phyloP scores from a whole-genome alignment of 2,888 invertebrate species.

The Palloptera scutellata region DNA sequence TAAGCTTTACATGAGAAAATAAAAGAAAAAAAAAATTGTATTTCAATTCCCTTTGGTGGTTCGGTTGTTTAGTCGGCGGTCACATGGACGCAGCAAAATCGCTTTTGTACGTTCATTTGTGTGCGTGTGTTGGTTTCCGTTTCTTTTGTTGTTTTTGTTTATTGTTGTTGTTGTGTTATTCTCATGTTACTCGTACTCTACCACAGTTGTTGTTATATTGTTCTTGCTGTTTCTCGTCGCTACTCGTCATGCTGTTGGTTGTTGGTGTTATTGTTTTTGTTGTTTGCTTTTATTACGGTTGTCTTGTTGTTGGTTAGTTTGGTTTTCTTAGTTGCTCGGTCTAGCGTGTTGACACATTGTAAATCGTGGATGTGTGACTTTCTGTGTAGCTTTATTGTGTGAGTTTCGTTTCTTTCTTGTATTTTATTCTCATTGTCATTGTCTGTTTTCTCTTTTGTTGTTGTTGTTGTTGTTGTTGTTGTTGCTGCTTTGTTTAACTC shows the following conservation, averaged over 20 bases:
- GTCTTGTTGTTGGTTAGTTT: not conserved
- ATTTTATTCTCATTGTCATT: not conserved
- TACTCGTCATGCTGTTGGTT: not conserved
- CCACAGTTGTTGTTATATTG: not conserved
- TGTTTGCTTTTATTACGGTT: not conserved
- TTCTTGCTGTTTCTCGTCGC: not conserved
- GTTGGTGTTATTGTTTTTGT: not conserved
- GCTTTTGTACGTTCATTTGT: not conserved
- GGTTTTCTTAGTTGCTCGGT: too few relatives aligned
- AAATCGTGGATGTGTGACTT: too few relatives aligned
- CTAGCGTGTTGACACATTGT: too few relatives aligned
- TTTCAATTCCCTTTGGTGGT: not conserved
- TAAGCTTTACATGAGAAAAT: not conserved
- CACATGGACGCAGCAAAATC: not conserved
- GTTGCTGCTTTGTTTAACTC: not conserved
- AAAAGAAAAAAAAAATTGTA: not conserved
- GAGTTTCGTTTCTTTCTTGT: not conserved
- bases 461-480: not conserved
- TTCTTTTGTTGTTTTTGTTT: not conserved
- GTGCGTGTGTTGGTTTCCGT: not conserved
- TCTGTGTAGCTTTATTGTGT: not conserved
- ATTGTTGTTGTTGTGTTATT: not conserved
- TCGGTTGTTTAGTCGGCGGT: not conserved
- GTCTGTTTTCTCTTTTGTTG: not conserved
- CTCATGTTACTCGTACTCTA: not conserved